Evolutionary conservation across 2,888 invertebrate genomes (phyloP).

Genomic region (Timandra comae): DNA sequence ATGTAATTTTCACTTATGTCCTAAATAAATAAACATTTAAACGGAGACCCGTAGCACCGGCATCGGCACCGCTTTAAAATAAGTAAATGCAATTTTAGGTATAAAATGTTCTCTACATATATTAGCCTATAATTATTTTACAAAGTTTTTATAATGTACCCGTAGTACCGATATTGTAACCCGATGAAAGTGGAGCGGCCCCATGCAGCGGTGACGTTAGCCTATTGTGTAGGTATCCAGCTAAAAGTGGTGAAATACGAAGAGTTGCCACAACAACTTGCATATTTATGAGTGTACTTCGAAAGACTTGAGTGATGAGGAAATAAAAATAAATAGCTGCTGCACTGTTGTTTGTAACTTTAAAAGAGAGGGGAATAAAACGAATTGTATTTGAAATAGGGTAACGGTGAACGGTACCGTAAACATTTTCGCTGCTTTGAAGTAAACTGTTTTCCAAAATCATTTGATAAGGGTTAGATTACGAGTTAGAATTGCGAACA

Average conservation of each 20-base stretch:
- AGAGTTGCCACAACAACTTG: conserved; percentile 55
- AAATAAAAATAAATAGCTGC: conserved; percentile 57
- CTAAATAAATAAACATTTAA: no score
- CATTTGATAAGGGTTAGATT: no score
- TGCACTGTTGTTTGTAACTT: conserved; percentile 43
- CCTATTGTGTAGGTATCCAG: conserved; percentile 54
- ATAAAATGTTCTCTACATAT: no score
- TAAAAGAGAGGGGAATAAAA: conserved; percentile 31
- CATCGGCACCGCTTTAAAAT: no score
- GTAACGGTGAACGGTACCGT: conserved; percentile 8
- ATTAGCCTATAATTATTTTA: no score
- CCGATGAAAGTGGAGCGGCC: conserved; percentile 45
- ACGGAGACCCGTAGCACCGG: no score
- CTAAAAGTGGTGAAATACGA: conserved; percentile 58
- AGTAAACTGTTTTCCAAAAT: conserved; percentile 1
- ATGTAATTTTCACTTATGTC: no score
- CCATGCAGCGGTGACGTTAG: conserved; percentile 42
- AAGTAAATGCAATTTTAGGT: no score
- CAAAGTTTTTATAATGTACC: no score
- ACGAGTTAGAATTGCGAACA: no score
- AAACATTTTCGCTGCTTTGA: conserved; percentile 7
- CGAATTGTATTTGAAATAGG: conserved; percentile 25
- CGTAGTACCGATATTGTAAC: conserved; percentile 61
- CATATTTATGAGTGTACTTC: conserved; percentile 67
- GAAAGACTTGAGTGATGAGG: conserved; percentile 63